Evolutionary conservation across 1,140 invertebrate genomes (phyloP), one percentile per base, ranked within the genome.

Genomic region (Chelonus insularis): DNA sequence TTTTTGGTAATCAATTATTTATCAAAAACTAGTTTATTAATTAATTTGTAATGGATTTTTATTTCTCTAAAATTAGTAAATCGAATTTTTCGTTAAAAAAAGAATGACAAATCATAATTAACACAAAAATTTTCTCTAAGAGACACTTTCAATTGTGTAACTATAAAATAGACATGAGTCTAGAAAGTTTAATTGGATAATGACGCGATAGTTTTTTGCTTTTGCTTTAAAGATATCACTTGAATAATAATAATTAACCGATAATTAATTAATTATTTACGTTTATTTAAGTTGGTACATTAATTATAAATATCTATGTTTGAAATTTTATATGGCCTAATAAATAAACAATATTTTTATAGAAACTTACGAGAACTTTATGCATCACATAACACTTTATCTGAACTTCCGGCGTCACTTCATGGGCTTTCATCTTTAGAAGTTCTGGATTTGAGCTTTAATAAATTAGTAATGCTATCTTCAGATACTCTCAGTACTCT

Each of bases 321-420:
- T 12, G 16, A 41, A 37, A 51, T 51, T 29, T 29, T 29, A 3
- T 29, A 29, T 29, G 3, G 7, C 25, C 25, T 3, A 29, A 29
- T 29, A 29, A 29, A 4, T 3, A 3, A 29, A 29, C 25, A 57
- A 36, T 51, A 56, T 57, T 48, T 66, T 74, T 77, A 67, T 62
- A 85, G 87, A 61, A 84, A 89, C 41, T 78, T 95, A 56, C 84
- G 90, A 76, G 85, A 87, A 64, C 69, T 95, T 3, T 88, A 92
- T 73, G 84, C 92, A 48, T 92, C 92, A 4, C 86, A 91, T 62
- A 95, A 95, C 77, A 85, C 86, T 62, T 74, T 96, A 47, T 83
- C 85, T 1, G 84, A 88, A 68, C 83, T 96, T 57, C 89, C 91
- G 3, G 79, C 83, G 41, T 88, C 88, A 32, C 76, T 94, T 56